These are phyloP conservation scores for Hydrotaea diabolus DNA, from an alignment of 2,888 invertebrate species.

Conservation along the genomic window DNA sequence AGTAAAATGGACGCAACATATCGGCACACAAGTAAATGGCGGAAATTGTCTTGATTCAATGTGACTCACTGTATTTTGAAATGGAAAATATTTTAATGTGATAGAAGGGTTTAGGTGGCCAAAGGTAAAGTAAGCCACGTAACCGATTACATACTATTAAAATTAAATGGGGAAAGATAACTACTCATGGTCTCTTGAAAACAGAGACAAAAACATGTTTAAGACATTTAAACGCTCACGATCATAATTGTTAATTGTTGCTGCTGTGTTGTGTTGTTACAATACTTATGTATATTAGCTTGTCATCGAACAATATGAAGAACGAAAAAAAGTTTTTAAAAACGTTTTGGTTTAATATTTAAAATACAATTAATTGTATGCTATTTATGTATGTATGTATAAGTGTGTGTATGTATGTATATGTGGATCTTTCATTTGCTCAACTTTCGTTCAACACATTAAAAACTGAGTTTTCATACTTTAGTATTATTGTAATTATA, in stretches of 20 bases:
- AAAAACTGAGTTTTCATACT: conserved; percentile 50
- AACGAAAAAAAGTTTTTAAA: neutral
- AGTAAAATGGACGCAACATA: neutral
- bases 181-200: conserved; percentile 30
- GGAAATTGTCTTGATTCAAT: neutral
- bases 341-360: conserved; percentile 20
- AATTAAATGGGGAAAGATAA: neutral
- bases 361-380: conserved; percentile 48
- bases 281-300: conserved; percentile 16
- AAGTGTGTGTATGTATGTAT: neutral
- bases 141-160: neutral
- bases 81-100: neutral
- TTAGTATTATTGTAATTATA: conserved; percentile 40
- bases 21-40: neutral
- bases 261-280: conserved; percentile 6
- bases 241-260: neutral
- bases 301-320: conserved; percentile 21
- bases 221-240: conserved; percentile 14
- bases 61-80: neutral
- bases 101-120: neutral
- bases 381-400: conserved; percentile 10
- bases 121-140: neutral
- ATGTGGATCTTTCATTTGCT: conserved; percentile 23
- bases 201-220: conserved; percentile 27
- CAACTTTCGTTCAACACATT: conserved; percentile 42